Base-by-base conservation (phyloP, 30 jellyfish, hydroid and myxozoan genomes). In the Calvadosia cruxmelitensis region DNA sequence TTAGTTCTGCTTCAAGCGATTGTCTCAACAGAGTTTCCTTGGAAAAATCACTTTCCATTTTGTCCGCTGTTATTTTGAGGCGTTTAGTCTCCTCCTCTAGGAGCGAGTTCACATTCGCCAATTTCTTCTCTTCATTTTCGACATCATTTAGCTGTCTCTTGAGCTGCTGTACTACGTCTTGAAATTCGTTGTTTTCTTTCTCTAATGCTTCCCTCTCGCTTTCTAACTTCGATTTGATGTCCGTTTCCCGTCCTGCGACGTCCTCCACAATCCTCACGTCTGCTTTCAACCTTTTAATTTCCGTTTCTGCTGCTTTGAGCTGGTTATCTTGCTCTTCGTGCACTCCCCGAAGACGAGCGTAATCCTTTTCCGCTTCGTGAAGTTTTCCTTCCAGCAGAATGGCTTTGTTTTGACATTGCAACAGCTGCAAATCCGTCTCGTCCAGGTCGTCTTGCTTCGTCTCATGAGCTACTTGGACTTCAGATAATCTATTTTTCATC, bases 21-120 rank as follows among this genome's bases (percentile, higher is more conserved):
- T 80, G 68, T 29, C 77, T 78, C 75, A 76, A 69, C 27, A 84
- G 81, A 67, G 78, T 61, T 53, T 79, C 67, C 25, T 64, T 63
- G 29, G 66, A 49, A 16, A 71, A 63, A 52, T 89, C 98, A 1
- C 82, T 95, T 52, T 76, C 95, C 72, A 82, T 76, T 53, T 61
- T 64, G 50, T 51, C 57, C 70, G 81, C 81, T 50, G 81, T 94
- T 28, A 81, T 92, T 69, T 82, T 93, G 31, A 89, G 33, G n/a
- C 57, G 73, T 50, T 35, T 72, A 33, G 82, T 49, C 52, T 50
- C 50, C 31, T 35, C 52, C 72, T 89, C 98, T 50, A 80, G 50
- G 29, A 81, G 95, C 23, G 68, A 75, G 42, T 79, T 78, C 61
- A 71, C 78, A 32, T 70, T 67, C 48, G 76, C 88, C 0, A 78